phyloP scores from a whole-genome alignment of 2,888 invertebrate species.

The Drosophila recens region DNA sequence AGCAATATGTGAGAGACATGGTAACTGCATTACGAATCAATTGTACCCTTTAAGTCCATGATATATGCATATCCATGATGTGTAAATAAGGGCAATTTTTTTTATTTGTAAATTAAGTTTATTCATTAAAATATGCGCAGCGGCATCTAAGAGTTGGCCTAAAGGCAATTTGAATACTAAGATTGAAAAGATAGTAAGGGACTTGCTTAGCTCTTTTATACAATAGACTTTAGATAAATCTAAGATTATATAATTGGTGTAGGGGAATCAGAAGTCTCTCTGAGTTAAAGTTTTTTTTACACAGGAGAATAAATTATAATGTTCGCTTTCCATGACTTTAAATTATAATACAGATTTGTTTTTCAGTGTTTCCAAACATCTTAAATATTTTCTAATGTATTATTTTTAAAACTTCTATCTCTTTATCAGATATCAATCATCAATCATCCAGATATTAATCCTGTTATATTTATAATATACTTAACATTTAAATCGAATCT shows the following conservation, averaged over 20 bases:
- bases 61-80: constrained; percentile 9
- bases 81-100: constrained; percentile 2
- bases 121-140: background rate
- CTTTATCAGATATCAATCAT: too few species aligned
- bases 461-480: background rate
- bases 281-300: too few species aligned
- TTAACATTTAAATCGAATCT: background rate
- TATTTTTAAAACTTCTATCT: background rate
- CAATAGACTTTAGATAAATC: too few species aligned
- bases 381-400: too few species aligned
- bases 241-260: too few species aligned
- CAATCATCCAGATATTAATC: too few species aligned
- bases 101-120: constrained; percentile 2
- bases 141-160: background rate
- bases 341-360: too few species aligned
- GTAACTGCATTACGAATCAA: constrained; percentile 35
- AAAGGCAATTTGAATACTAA: background rate
- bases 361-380: too few species aligned
- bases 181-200: background rate
- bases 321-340: too few species aligned
- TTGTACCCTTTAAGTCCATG: constrained; percentile 17
- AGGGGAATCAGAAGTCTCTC: too few species aligned
- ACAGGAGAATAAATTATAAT: too few species aligned
- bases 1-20: constrained; percentile 25
- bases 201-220: too few species aligned